A percentile compares a stretch with the other conserved stretches of the same genome.
Conservation (phyloP, 64 coral and sea anemone genomes). For the Stichodactyla helianthus region DNA sequence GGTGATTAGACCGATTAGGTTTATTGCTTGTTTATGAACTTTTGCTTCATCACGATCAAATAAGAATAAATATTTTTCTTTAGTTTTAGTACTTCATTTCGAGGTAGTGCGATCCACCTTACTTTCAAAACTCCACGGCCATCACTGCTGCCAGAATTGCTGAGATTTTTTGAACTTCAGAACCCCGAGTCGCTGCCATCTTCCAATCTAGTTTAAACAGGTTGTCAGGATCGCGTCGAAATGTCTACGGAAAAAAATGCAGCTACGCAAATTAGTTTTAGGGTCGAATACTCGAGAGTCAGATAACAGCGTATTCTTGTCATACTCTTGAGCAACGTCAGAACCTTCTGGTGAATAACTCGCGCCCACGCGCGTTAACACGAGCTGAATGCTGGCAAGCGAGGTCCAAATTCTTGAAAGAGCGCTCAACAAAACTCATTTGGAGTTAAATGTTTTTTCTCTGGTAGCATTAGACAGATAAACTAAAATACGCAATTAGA, state of each 20-base stretch:
- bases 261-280: slow-evolving; percentile 64
- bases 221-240: slow-evolving; percentile 80
- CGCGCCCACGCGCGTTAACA: not conserved
- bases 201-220: slow-evolving; percentile 94
- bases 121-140: not conserved
- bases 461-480: slow-evolving; percentile 68
- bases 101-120: not conserved
- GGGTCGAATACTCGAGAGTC: slow-evolving; percentile 61
- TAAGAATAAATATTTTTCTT: slow-evolving; percentile 92
- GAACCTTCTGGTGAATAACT: slow-evolving; percentile 4
- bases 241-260: slow-evolving; percentile 62
- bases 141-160: not conserved
- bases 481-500: slow-evolving; percentile 8
- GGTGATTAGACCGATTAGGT: slow-evolving; percentile 85
- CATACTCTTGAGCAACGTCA: slow-evolving; percentile 45
- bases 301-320: slow-evolving; percentile 80
- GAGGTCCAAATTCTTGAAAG: slow-evolving; percentile 19
- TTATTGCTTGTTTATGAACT: slow-evolving; percentile 99
- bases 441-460: slow-evolving; percentile 48
- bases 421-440: slow-evolving; percentile 49
- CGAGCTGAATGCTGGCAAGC: not conserved
- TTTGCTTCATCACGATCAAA: slow-evolving; percentile 64
- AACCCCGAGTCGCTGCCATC: not conserved
- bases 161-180: not conserved
- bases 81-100: not conserved